Evolutionary conservation across 1,140 invertebrate species (phyloP).

Genomic region (Lepidurus apus): DNA sequence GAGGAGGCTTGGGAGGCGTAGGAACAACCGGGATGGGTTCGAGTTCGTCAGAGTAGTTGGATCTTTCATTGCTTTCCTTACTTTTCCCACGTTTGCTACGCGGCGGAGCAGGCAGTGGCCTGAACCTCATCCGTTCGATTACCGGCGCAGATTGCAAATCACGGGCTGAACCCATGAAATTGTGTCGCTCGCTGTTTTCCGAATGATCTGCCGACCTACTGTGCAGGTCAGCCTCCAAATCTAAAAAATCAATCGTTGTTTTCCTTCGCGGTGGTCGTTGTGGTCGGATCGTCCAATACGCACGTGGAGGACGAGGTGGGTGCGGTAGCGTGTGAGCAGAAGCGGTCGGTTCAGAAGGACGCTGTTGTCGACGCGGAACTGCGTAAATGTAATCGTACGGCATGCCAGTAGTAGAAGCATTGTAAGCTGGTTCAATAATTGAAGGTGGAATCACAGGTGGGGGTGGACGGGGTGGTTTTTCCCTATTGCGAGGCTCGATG

Average conservation of each 20-base stretch:
- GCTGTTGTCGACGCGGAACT: conserved; percentile 25
- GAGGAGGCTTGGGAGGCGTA: not conserved
- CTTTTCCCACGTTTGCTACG: conserved; percentile 28
- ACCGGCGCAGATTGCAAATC: conserved; percentile 31
- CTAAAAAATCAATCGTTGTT: not conserved
- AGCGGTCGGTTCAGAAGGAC: not conserved
- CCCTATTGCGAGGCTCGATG: conserved; percentile 13
- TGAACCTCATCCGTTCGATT: conserved; percentile 30
- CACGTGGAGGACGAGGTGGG: not conserved
- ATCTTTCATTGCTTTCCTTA: not conserved
- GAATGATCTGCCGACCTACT: not conserved
- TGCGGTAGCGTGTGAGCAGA: not conserved
- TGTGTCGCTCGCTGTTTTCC: not conserved
- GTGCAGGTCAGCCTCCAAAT: not conserved
- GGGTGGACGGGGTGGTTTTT: conserved; percentile 30
- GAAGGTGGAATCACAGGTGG: conserved; percentile 27
- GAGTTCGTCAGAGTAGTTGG: not conserved
- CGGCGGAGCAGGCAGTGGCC: conserved; percentile 32
- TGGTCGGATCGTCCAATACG: conserved; percentile 34
- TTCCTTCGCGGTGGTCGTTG: conserved; percentile 33
- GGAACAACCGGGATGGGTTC: not conserved
- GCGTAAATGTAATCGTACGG: conserved; percentile 32
- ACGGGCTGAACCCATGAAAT: not conserved
- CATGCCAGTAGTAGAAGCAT: not conserved
- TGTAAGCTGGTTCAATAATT: conserved; percentile 17